Percentiles rank a stretch among this genome's conserved stretches.
phyloP scores from a whole-genome alignment of 2,113 vertebrate species.

The Xiphophorus hellerii region DNA sequence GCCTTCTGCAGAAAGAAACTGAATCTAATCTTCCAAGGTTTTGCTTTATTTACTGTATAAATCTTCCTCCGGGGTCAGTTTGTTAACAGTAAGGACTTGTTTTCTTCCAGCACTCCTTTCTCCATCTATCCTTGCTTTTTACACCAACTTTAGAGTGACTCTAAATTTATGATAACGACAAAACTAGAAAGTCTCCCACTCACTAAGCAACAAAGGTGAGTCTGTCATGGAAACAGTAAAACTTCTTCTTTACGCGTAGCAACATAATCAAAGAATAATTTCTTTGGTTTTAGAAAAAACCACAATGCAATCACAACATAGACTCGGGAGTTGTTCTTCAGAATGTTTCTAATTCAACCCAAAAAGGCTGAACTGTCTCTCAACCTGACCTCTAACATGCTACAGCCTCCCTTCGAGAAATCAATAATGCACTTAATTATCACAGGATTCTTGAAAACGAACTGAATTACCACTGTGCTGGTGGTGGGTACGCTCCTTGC shows the following conservation, averaged over 20 bases:
- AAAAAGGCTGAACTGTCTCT: conserved; percentile 42
- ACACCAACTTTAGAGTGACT: neutral
- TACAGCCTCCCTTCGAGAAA: conserved; percentile 31
- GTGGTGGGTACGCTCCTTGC: conserved; percentile 12
- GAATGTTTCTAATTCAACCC: conserved; percentile 33
- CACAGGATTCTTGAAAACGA: conserved; percentile 52
- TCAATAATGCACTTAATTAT: conserved; percentile 54
- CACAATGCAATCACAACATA: conserved; percentile 48
- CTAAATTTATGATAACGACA: neutral
- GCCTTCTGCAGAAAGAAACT: neutral
- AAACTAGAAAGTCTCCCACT: neutral
- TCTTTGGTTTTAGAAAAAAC: neutral
- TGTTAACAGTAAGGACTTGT: neutral
- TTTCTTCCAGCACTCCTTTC: neutral
- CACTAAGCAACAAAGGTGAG: conserved; percentile 13
- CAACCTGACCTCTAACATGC: conserved; percentile 58
- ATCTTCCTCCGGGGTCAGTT: neutral
- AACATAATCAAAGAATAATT: neutral
- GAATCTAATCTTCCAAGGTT: neutral
- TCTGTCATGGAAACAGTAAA: conserved; percentile 13
- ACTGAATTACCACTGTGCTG: conserved; percentile 38
- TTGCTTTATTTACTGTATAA: neutral
- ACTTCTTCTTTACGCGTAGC: neutral
- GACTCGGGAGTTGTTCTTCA: conserved; percentile 51
- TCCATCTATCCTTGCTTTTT: conserved; percentile 2